Percentiles rank a stretch among this genome's conserved stretches.
Conservation (phyloP, 2,797 vertebrate genomes). For the Girardinus metallicus region DNA sequence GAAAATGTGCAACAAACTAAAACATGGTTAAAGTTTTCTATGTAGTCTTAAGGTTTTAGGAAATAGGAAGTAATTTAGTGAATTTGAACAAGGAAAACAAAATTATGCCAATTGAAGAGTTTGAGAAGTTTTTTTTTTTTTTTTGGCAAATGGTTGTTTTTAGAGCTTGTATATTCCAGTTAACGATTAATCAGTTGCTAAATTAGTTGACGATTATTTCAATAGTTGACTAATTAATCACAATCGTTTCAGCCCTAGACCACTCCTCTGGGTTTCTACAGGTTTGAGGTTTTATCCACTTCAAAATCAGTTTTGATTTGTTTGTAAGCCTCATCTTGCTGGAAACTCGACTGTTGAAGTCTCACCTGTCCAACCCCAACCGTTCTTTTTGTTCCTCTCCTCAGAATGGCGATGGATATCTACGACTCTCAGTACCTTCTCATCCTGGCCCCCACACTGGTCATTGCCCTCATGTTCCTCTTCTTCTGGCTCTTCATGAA, state of each 20-base stretch:
- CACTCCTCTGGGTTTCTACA: neutral
- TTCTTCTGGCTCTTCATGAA: constrained; percentile 99
- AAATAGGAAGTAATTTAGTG: too few species aligned
- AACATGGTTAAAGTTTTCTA: neutral
- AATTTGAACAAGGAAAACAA: too few species aligned
- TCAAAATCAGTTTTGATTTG: neutral
- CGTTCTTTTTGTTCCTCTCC: constrained; percentile 20
- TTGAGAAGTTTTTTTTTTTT: too few species aligned
- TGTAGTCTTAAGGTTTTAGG: neutral
- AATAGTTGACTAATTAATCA: too few species aligned
- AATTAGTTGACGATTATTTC: too few species aligned
- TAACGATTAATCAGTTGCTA: too few species aligned
- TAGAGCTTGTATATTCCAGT: too few species aligned
- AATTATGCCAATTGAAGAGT: too few species aligned
- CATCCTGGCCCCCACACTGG: constrained; percentile 92
- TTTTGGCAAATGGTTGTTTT: too few species aligned
- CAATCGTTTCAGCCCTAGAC: too few species aligned
- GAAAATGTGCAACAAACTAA: constrained; percentile 6
- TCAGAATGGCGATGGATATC: constrained; percentile 93
- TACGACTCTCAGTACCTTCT: constrained; percentile 96
- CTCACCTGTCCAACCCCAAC: neutral
- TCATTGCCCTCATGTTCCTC: constrained; percentile 95
- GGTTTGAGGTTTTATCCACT: neutral
- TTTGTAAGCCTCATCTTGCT: neutral
- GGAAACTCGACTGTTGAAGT: neutral